Evolutionary conservation across 64 coral and sea anemone genomes (phyloP).

Genomic region (Stylophora pistillata): DNA sequence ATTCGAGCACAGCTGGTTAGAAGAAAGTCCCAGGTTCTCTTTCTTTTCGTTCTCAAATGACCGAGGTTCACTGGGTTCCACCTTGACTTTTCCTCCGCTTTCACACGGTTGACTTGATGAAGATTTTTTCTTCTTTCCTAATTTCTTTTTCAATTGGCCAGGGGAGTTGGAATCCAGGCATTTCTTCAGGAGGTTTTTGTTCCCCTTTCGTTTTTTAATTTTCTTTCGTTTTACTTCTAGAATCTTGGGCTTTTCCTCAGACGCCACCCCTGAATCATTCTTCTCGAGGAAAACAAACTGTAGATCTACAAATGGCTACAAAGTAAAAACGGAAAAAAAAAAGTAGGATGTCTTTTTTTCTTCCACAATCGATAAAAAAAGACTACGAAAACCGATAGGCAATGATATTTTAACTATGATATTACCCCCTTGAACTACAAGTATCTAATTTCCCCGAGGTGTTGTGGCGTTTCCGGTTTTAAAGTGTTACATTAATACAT

Average conservation of each 20-base stretch:
- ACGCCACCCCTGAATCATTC: neutral
- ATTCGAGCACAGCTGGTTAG: neutral
- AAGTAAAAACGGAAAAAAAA: neutral
- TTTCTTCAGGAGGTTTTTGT: conserved; percentile 24
- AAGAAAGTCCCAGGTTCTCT: conserved; percentile 19
- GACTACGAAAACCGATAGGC: neutral
- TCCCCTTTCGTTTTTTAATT: conserved; percentile 38
- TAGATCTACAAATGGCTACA: conserved; percentile 28
- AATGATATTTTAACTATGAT: too few relatives aligned
- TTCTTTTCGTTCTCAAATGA: conserved; percentile 12
- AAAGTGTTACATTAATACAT: too few relatives aligned
- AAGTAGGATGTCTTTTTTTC: neutral
- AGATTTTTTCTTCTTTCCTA: neutral
- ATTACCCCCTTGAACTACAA: too few relatives aligned
- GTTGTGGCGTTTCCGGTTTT: neutral
- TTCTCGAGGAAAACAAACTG: conserved; percentile 49
- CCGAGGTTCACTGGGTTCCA: conserved; percentile 2
- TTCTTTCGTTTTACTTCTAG: conserved; percentile 17
- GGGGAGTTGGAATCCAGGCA: neutral
- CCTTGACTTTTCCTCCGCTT: neutral
- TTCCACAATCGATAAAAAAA: neutral
- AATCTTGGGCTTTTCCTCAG: conserved; percentile 22
- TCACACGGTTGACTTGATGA: neutral
- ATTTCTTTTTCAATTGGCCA: neutral
- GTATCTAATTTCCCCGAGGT: too few relatives aligned